Percentiles rank a stretch among this genome's conserved stretches.
These are phyloP conservation scores for Lontra canadensis DNA, from an alignment of 2,113 vertebrate genomes.

Conservation along the genomic window DNA sequence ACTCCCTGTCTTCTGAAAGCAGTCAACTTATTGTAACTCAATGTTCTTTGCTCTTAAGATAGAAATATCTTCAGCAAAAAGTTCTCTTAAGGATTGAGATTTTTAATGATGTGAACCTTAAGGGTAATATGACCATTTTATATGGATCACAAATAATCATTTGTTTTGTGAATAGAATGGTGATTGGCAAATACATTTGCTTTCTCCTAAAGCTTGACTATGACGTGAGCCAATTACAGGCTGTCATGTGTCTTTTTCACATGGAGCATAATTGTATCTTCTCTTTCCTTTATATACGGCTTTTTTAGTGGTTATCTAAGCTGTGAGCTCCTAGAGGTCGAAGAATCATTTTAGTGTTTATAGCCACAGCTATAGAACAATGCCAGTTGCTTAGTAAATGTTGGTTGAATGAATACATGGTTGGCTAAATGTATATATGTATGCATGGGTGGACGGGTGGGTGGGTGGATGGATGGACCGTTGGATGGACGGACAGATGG, in stretches of 20 bases:
- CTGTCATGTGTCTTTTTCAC: rapidly evolving
- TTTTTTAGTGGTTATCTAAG: background rate
- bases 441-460: background rate
- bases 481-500: background rate
- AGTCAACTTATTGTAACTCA: background rate
- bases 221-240: background rate
- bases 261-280: background rate
- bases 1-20: background rate
- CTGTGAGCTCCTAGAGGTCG: background rate
- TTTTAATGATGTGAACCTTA: background rate
- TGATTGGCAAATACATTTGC: background rate
- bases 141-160: background rate
- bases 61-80: constrained; percentile 13
- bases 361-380: background rate
- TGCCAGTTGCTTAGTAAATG: background rate
- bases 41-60: background rate
- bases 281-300: background rate
- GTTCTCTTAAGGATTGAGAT: background rate
- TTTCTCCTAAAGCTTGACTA: background rate
- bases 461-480: too few species aligned
- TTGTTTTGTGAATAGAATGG: background rate
- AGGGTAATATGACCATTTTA: background rate
- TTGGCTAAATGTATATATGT: background rate
- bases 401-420: background rate
- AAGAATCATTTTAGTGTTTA: background rate